Evolutionary conservation across 2,113 vertebrate species (phyloP).

Genomic region (Ceyx melanurus): DNA sequence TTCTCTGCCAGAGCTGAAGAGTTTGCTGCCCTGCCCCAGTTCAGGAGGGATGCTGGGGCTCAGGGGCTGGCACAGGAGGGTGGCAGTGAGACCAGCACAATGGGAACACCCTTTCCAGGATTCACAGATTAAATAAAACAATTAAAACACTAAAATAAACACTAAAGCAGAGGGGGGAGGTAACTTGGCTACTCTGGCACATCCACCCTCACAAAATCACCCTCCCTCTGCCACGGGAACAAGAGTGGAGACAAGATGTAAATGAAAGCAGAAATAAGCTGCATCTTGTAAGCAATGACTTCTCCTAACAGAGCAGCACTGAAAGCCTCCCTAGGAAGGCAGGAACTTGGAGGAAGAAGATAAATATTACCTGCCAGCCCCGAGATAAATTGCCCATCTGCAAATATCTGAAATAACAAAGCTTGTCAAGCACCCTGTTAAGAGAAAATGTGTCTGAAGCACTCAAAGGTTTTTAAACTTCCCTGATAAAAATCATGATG

Average conservation of each 20-base stretch:
- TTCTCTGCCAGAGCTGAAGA: neutral
- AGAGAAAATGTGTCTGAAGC: accelerated
- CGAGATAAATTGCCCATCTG: neutral
- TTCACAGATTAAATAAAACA: too few species aligned
- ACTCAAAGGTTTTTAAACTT: neutral
- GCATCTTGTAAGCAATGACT: neutral
- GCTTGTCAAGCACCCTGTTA: neutral
- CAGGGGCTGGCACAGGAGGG: neutral
- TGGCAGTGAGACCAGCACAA: neutral
- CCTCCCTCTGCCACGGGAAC: neutral
- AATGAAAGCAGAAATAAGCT: neutral
- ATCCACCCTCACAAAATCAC: neutral
- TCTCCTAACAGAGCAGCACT: neutral
- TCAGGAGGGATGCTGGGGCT: neutral
- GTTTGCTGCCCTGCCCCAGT: neutral
- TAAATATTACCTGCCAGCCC: neutral
- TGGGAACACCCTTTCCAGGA: neutral
- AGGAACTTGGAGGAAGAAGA: neutral
- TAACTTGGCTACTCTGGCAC: neutral
- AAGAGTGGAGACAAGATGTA: neutral
- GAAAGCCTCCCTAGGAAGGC: neutral
- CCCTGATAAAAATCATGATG: neutral
- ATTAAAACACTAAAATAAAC: neutral
- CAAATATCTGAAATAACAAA: neutral
- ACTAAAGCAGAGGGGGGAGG: neutral